Evolutionary conservation across 2,797 vertebrate genomes (phyloP), one percentile per base, ranked within the genome.

Genomic region (Pteropus rufus): DNA sequence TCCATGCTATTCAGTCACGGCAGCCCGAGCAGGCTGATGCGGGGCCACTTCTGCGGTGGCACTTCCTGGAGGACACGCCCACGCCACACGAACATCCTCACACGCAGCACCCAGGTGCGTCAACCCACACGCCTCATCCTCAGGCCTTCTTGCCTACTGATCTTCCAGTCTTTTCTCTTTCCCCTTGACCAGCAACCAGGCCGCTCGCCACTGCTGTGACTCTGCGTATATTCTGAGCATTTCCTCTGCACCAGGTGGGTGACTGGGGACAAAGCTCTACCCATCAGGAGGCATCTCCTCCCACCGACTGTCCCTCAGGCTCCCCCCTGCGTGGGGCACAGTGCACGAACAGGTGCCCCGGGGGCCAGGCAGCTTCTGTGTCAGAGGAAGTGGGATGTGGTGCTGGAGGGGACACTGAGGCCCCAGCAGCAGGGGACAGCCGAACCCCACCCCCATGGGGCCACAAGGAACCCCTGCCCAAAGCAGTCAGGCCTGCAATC

Each of bases 401-500:
- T 46, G 41, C 41, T 1, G 26, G 21, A 7, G 34, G 24, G 34
- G n/a, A 29, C 12, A 3, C 14, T n/a, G 34, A n/a, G 54, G 7
- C 14, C 54, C 34, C 49, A 16, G 14, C n/a, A 44, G 8, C 26
- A 54, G 58, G 26, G 1, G 19, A 18, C 5, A 0, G 31, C 41
- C 2, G 4, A 21, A 10, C 21, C 11, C 54, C 16, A 12, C 58
- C 2, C 60, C 52, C 34, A 9, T 1, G 7, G 29, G 75, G 5
- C 52, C 31, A 9, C 31, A 65, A 46, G 41, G 36, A 23, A 15
- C 0, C 1, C 0, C 12, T n/a, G n/a, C n/a, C 39, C 44, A 10
- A 39, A 58, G 56, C n/a, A 18, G n/a, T 41, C 58, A 86, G 12
- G 11, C 3, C 44, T 84, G 41, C 46, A 10, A 5, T 24, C n/a